Base-by-base conservation (phyloP, 2,888 invertebrate genomes). In the Calameuta pallipes region DNA sequence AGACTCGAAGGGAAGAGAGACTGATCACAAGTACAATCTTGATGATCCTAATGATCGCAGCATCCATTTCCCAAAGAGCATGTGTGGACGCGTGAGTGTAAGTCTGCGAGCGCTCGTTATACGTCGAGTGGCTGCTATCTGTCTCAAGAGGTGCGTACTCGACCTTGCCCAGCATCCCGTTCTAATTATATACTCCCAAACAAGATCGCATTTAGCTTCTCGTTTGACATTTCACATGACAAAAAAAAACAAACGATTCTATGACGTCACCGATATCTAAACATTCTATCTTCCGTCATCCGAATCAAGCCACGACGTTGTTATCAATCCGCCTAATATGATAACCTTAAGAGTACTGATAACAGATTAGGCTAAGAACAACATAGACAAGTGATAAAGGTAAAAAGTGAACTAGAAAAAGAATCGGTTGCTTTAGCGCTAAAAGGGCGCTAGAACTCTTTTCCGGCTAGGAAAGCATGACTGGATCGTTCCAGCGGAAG, bases 101-200 rank as follows among this genome's bases (percentile, higher is more conserved):
- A 37, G 37, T 37, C 4, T 15, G 15, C 41, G 41, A 41, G 41
- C 15, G 41, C 41, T 15, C 41, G 41, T 41, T 41, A 41, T 41
- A 41, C 76, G 73, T 76, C 74, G 76, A 77, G 75, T 75, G 78
- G 78, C 35, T 41, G 79, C 69, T 79, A 75, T 77, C 79, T 75
- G 78, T 79, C 76, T 79, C 80, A 76, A 75, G 79, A 74, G 78
- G 80, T 77, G 81, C 79, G 78, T 78, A 76, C 77, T 82, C 83
- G 86, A 86, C 88, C 88, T 88, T 87, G 88, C 75, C 41, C 82
- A 80, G 77, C 80, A 33, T 70, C 83, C 86, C 81, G 84, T 87
- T 87, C 88, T 87, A 88, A 88, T 88, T 86, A 88, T 87, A 87
- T 78, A 76, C 82, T 73, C 77, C 80, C 77, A 81, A 81, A 81